Base-by-base conservation (phyloP, 1,140 invertebrate species). In the Hylyphantes graminicola region DNA sequence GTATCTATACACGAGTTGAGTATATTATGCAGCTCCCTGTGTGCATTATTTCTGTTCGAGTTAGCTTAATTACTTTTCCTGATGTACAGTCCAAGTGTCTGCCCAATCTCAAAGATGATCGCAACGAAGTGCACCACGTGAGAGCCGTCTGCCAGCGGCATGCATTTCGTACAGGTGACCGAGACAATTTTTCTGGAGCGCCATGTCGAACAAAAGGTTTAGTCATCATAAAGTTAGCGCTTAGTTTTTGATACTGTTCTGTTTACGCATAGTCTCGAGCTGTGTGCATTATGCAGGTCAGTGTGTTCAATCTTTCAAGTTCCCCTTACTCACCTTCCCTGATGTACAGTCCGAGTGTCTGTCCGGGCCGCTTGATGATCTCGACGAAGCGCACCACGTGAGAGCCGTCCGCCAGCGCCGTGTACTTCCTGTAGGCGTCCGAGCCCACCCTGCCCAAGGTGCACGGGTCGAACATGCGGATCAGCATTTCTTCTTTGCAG, bases 321-420 rank as follows among this genome's bases (percentile, higher is more conserved):
- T n/a, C n/a, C n/a, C n/a, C n/a, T n/a, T n/a, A n/a, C 21, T 73
- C 57, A 82, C 80, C 97, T 91, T 99, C 97, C 51, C 98, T 92
- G 88, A 99, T 98, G 89, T 99, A 99, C 77, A 99, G 93, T 63
- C 98, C 98, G 73, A 99, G 92, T 8, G 97, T 99, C 91, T 99
- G 98, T 48, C 98, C 98, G 2, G 98, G 98, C 87, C 98, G 93
- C 91, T 99, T 99, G 85, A 99, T 97, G 88, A 99, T 99, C 91
- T 99, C 98, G 85, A 99, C 97, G 88, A 99, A 95, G 90, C 98
- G 94, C 68, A 97, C 94, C 87, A 94, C 87, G 72, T 85, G 75
- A 10, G 81, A 57, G 61, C 70, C 75, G 35, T 87, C 87, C 15
- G 86, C 85, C 9, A 85, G 77, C 13, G 65, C 64, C 57, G 87